Percentiles rank a stretch among this genome's conserved stretches.
Evolutionary conservation across 2,113 vertebrate genomes (phyloP).

Genomic region (Eidolon helvum): DNA sequence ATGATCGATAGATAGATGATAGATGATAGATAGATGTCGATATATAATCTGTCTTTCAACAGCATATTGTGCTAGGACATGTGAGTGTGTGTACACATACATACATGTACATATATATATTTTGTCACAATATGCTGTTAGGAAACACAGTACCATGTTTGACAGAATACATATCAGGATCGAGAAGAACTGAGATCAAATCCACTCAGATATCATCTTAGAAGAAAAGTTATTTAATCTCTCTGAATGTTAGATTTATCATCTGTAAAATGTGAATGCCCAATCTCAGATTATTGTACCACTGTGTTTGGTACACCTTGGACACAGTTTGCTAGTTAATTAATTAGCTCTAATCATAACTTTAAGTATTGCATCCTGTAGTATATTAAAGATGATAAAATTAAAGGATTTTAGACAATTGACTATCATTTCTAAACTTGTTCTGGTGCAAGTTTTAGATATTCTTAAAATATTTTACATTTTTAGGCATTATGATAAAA

Average conservation of each 20-base stretch:
- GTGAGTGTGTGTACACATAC: not conserved
- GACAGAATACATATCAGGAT: not conserved
- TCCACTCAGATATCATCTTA: not conserved
- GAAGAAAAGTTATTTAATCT: not conserved
- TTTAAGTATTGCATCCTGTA: not conserved
- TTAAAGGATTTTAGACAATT: not conserved
- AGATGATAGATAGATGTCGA: not conserved
- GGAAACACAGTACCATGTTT: not conserved
- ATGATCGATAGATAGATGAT: not conserved
- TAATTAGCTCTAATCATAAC: not conserved
- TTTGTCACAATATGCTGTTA: not conserved
- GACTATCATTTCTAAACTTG: not conserved
- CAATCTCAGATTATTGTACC: not conserved
- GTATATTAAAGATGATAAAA: not conserved
- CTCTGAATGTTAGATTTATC: not conserved
- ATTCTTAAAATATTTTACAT: not conserved
- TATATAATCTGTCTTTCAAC: not conserved
- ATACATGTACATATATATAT: not conserved
- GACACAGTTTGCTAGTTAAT: not conserved
- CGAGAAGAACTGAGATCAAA: not conserved
- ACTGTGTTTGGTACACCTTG: not conserved
- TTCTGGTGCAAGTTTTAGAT: not conserved
- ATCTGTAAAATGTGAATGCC: not conserved
- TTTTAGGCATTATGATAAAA: not conserved
- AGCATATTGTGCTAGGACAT: not conserved